Evolutionary conservation across 2,113 vertebrate species (phyloP), one percentile per base, ranked within the genome.

Genomic region (Prietella phreatophila): DNA sequence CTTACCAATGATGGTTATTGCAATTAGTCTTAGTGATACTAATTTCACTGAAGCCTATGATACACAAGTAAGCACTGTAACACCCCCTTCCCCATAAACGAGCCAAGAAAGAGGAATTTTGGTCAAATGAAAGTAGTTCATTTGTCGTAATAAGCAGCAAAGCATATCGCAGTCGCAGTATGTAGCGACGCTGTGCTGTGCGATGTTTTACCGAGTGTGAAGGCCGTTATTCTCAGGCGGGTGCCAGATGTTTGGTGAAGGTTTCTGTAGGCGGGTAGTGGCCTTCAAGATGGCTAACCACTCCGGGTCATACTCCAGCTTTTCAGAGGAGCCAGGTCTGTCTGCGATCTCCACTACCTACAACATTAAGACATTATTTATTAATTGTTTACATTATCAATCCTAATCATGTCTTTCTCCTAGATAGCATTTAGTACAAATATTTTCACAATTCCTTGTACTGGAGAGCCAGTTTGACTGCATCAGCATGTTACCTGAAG

Each of bases 281-380:
- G 96, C 94, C 90, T 97, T 98, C 63, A 99, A 95, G 86, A 99
- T 91, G 78, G 97, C 96, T 50, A 99, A 96, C 98, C 98, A 99
- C 91, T 99, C 98, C 0, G 96, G 93, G 84, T 99, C 98, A 6
- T 98, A 99, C 86, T 99, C 97, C 30, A 99, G 93, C 0, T 91
- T 89, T 47, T 96, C 96, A 0, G 97, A 94, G 36, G 97, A 97
- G 60, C 81, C 96, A 0, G 96, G 93, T 89, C 98, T 96, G 65
- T 99, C 98, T 4, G 95, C 94, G 88, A 99, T 83, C 0, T 99
- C 98, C 92, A 99, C 91, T 15, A 96, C 92, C 95, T 95, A 88
- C 4, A 92, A 89, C 53, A 89, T 33, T 89, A 69, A 82, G 50
- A 89, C 30, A 39, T 22, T 22, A 60, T 63, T 14, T 27, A 83